phyloP scores from a whole-genome alignment of 2,888 invertebrate genomes.

The Sminthurides aquaticus region DNA sequence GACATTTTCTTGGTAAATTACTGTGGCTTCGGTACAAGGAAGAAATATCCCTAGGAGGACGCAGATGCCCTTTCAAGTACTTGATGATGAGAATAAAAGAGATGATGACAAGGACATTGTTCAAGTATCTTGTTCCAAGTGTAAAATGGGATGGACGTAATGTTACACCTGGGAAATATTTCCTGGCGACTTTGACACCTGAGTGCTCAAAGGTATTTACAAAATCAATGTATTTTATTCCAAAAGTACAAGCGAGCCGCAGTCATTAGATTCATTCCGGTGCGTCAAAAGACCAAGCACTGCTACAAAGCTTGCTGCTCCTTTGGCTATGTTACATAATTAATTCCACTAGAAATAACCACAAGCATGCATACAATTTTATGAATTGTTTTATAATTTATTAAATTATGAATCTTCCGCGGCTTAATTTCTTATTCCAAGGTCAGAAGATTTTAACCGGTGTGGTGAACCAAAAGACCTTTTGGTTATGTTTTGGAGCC shows the following conservation, averaged over 20 bases:
- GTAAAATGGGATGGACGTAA: conserved; percentile 23
- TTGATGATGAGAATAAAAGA: too few relatives aligned
- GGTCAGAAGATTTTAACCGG: background rate
- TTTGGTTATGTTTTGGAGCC: background rate
- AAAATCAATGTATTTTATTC: background rate
- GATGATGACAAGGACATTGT: background rate
- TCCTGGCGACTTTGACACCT: background rate
- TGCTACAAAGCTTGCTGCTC: too few relatives aligned
- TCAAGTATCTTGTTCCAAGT: conserved; percentile 11
- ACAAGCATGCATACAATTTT: background rate
- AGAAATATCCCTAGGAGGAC: too few relatives aligned
- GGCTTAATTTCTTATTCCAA: background rate
- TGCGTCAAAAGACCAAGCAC: too few relatives aligned
- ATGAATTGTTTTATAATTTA: background rate
- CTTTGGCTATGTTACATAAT: too few relatives aligned
- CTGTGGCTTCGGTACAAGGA: background rate
- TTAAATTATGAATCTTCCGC: too few relatives aligned
- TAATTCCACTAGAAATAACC: background rate
- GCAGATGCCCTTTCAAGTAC: background rate
- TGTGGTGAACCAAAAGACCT: background rate
- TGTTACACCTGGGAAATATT: background rate
- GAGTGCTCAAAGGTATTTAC: background rate
- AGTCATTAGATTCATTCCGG: too few relatives aligned
- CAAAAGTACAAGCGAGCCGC: too few relatives aligned
- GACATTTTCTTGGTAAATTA: background rate